Conservation (phyloP, 1,140 invertebrate species). For the Condylostylus longicornis region DNA sequence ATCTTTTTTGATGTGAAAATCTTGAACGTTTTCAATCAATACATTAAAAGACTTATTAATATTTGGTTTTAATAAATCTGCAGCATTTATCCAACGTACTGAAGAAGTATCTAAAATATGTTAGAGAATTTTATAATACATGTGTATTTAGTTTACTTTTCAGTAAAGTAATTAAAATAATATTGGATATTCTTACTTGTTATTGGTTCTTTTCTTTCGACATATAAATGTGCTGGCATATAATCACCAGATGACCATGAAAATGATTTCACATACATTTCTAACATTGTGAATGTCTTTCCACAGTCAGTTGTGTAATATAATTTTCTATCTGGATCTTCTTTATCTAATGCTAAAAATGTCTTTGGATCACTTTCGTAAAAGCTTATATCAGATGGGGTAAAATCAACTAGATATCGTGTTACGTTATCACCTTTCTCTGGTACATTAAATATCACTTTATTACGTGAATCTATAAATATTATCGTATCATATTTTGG, state of each 20-base stretch:
- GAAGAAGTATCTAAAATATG: constrained; percentile 6
- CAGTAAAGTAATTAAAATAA: too few relatives aligned
- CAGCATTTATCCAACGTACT: constrained; percentile 6
- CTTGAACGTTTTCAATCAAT: constrained; percentile 52
- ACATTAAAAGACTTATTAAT: constrained; percentile 29
- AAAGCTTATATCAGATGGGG: constrained; percentile 59
- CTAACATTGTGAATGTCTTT: constrained; percentile 46
- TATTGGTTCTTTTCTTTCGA: constrained; percentile 49
- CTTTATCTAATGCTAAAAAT: constrained; percentile 55
- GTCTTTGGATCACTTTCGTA: constrained; percentile 47
- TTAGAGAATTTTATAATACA: background rate
- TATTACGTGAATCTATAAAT: constrained; percentile 64
- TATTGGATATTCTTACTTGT: constrained; percentile 18
- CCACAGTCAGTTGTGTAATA: constrained; percentile 65
- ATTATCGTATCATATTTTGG: constrained; percentile 62
- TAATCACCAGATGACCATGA: constrained; percentile 45
- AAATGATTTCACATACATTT: constrained; percentile 61
- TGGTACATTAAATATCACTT: constrained; percentile 58
- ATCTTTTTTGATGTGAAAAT: constrained; percentile 67
- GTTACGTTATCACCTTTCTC: constrained; percentile 55
- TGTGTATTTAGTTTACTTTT: too few relatives aligned
- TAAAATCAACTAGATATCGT: constrained; percentile 46
- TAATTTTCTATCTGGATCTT: constrained; percentile 48
- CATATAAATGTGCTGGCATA: constrained; percentile 40
- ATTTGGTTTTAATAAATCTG: constrained; percentile 18